Conservation (phyloP, 2,888 invertebrate genomes). For the Hydrotaea cyrtoneurina region DNA sequence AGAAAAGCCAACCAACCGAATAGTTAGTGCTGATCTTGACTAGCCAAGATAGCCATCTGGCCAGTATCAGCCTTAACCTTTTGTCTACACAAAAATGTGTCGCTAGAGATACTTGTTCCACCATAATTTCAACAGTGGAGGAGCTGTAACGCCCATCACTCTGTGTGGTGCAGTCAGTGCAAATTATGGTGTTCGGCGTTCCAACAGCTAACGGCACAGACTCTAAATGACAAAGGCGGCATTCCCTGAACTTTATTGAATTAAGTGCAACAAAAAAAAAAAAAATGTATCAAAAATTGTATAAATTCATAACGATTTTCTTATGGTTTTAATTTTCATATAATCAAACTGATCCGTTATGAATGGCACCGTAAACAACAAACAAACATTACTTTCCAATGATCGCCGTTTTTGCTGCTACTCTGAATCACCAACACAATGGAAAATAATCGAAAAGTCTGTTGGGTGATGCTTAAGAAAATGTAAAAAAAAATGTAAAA, state of each 20-base stretch:
- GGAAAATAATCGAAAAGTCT: conserved; percentile 3
- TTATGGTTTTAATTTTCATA: conserved; percentile 7
- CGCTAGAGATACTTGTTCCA: conserved; percentile 1
- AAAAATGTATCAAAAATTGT: neutral
- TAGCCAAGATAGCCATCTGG: neutral
- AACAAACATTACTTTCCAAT: conserved; percentile 1
- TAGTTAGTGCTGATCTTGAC: neutral
- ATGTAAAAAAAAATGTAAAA: conserved; percentile 36
- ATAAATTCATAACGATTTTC: neutral
- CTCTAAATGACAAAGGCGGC: neutral
- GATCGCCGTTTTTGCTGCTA: neutral
- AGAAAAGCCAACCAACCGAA: neutral
- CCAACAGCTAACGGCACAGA: neutral
- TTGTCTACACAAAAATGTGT: neutral
- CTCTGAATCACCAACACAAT: neutral
- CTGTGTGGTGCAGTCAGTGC: no score
- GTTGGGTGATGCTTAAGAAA: neutral
- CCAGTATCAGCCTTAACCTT: conserved; percentile 19
- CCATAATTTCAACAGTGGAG: neutral
- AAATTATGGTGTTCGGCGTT: neutral
- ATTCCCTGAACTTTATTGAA: conserved; percentile 23
- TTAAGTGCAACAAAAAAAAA: neutral
- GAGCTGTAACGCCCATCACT: no score
- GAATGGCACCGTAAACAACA: neutral
- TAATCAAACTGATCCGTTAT: neutral